Base-by-base conservation (phyloP, 2,888 invertebrate genomes). In the Drosophila yooni region DNA sequence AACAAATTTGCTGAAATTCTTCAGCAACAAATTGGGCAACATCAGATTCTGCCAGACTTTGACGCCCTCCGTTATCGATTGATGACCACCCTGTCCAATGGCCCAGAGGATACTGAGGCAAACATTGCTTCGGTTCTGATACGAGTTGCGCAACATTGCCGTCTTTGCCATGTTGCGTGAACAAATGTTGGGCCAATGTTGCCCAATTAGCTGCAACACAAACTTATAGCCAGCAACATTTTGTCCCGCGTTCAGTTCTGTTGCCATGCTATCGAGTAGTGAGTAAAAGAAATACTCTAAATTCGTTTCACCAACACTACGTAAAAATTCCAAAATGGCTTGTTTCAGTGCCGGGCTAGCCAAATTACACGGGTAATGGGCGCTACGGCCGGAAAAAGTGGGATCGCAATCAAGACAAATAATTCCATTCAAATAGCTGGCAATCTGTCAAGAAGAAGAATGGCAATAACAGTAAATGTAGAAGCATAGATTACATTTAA, bases 21-120 rank as follows among this genome's bases (percentile, higher is more conserved):
- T 96, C 91, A 96, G 93, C 79, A 96, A 96, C 52, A 96, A 93
- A 88, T 96, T 93, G 0, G 96, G 96, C 46, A 95, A 93, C 95
- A 96, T 96, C 2, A 96, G 93, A 74, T 96, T 96, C 92, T 96
- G 95, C 95, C 97, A 97, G 18, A 95, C 95, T 94, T 95, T 95
- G 54, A 96, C 93, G 31, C 96, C 97, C 73, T 95, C 94, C 60
- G 94, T 92, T 56, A 96, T 94, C 89, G 96, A 94, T 74, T 93
- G 94, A 59, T 94, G 93, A 1, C 96, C 96, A 13, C 95, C 95
- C 90, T 97, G 96, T 1, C 96, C 96, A n/a, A 96, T 94, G 1
- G 95, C 95, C 97, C 97, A 97, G 1, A 97, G 93, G 50, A 97
- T 94, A 0, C 96, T 95, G 38, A 96, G 93, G 1, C 96, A 96